Evolutionary conservation across 2,888 invertebrate species (phyloP), one percentile per base, ranked within the genome.

Genomic region (Nasonovia ribisnigri): DNA sequence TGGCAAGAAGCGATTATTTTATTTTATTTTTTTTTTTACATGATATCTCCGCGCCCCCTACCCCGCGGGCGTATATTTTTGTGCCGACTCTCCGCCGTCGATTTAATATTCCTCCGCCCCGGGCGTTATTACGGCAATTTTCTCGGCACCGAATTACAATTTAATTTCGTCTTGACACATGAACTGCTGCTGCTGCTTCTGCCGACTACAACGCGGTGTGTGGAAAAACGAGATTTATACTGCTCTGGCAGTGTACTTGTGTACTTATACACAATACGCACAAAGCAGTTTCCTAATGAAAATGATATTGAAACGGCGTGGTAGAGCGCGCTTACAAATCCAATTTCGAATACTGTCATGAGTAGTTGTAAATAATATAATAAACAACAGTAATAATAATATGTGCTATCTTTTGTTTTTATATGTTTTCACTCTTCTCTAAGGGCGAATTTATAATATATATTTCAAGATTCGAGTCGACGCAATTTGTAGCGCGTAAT

Each of bases 1-100:
- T 46, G 93, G 93, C 92, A 93, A 93, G 84, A 84, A 93, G 93
- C 93, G 93, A 93, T 93, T 93, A 93, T 90, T 90, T 93, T 90
- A 36, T 91, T 46, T 88, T 90, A 90, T 90, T 91, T 54, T 90
- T 48, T n/a, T 90, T 88, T 92, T 92, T 92, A 93, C 93, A 93
- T 93, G 93, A 93, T 93, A 93, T 93, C 93, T 93, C 93, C 48
- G 48, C 87, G 13, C 48, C 13, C 87, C 42, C 60, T 20, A 10
- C 42, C 84, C 84, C 92, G 84, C 87, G 87, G 60, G 46, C 54
- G 46, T 60, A 87, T 87, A 36, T 87, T 92, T 92, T 92, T 67
- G 92, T 93, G 42, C 54, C 88, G 92, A 77, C 92, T 92, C 60
- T 43, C 87, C 88, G 46, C 48, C 87, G 87, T 84, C 93, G 90